Conservation (phyloP, 1,140 invertebrate genomes). For the Rhopalosiphum maidis region DNA sequence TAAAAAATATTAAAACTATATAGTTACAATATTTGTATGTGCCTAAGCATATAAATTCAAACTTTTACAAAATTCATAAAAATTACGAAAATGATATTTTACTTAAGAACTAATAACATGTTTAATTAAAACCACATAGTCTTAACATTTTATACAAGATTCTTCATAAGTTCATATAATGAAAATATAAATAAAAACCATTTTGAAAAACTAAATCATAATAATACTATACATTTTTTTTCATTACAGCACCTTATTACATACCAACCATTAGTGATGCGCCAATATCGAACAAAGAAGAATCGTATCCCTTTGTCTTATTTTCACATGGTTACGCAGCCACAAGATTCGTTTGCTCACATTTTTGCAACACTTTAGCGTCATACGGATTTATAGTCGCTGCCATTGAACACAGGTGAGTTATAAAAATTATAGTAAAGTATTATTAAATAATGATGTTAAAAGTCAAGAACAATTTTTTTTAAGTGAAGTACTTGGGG, state of each 20-base stretch:
- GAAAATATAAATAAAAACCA: too few species aligned
- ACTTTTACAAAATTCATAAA: too few species aligned
- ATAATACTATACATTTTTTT: neutral
- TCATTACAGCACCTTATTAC: slow-evolving; percentile 58
- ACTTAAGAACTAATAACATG: too few species aligned
- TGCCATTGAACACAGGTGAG: slow-evolving; percentile 71
- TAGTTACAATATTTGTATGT: too few species aligned
- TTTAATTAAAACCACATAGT: too few species aligned
- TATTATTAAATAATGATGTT: neutral
- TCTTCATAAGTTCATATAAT: too few species aligned
- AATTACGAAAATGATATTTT: too few species aligned
- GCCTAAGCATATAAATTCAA: too few species aligned
- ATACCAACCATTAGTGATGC: slow-evolving; percentile 69
- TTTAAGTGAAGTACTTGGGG: neutral
- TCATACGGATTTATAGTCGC: slow-evolving; percentile 73
- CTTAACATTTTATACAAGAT: too few species aligned
- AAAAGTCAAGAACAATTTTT: neutral
- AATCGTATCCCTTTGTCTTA: slow-evolving; percentile 69
- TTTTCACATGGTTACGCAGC: slow-evolving; percentile 75
- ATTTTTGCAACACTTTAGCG: slow-evolving; percentile 70
- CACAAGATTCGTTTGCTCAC: slow-evolving; percentile 69
- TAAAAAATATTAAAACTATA: too few species aligned
- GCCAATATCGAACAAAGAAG: slow-evolving; percentile 60
- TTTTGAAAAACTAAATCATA: neutral
- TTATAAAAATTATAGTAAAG: neutral